Base-by-base conservation (phyloP, 2,888 invertebrate genomes). In the Choristoneura rosaceana region DNA sequence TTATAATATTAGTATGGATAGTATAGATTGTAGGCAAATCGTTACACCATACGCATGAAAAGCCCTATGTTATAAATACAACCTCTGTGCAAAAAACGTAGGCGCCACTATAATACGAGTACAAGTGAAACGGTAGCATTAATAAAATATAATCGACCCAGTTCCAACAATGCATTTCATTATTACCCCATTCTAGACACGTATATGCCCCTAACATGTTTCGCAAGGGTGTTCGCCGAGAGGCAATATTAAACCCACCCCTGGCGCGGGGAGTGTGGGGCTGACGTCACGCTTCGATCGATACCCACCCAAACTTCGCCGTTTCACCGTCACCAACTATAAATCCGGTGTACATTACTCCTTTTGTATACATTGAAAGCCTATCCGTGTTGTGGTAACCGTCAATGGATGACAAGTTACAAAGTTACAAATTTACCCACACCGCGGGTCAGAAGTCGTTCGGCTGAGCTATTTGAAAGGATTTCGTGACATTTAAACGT, bases 211-310 rank as follows among this genome's bases (percentile, higher is more conserved):
- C 50, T 73, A 50, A 59, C 52, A 63, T 50, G 58, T 63, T 33
- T 50, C 58, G 77, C 75, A 71, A 76, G 79, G 76, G 78, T 77
- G 71, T 62, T 62, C 61, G 65, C 61, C 60, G 60, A 47, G 74
- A 69, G 76, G 74, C 75, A 76, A 38, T 77, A 78, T 78, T 78
- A 77, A 76, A 77, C 75, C 75, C 75, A 64, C 74, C 77, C 79
- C 69, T 73, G 74, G 75, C 61, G 52, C n/a, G 58, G 71, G 55
- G 74, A 47, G 69, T 50, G 74, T 41, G 62, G 50, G 43, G 71
- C 67, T 75, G 74, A 84, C 84, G 82, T 86, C 87, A 86, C 79
- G 75, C 74, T 69, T 66, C 79, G 87, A 86, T 87, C 88, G 82
- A 88, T 88, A 84, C 76, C 74, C 78, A 78, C 79, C 78, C 50